Evolutionary conservation across 2,113 vertebrate species (phyloP).

Genomic region (Hemiprocne comata): DNA sequence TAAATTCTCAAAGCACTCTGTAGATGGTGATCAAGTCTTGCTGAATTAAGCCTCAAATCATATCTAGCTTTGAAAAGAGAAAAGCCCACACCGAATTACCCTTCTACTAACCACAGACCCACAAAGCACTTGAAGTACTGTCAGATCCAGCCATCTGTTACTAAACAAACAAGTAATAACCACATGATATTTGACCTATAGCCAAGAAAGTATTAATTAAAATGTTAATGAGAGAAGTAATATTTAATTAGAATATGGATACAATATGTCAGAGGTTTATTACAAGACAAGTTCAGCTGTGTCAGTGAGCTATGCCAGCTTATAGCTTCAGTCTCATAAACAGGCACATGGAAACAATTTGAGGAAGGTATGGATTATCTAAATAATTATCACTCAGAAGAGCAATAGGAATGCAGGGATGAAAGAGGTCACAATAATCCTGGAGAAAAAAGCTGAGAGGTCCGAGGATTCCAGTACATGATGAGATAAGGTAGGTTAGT

Average conservation of each 20-base stretch:
- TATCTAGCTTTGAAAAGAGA: background rate
- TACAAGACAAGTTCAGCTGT: background rate
- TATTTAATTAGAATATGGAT: background rate
- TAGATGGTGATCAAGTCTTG: background rate
- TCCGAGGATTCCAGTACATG: background rate
- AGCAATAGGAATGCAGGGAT: background rate
- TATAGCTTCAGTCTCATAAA: background rate
- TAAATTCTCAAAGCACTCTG: background rate
- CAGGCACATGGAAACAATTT: background rate
- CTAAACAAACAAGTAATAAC: background rate
- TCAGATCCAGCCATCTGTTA: background rate
- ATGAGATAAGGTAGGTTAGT: background rate
- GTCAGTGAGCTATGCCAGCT: background rate
- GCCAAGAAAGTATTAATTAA: background rate
- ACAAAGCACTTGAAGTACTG: background rate
- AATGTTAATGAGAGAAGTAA: background rate
- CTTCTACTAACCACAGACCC: background rate
- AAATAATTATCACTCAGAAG: background rate
- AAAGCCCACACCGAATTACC: background rate
- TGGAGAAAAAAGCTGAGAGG: background rate
- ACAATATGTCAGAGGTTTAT: background rate
- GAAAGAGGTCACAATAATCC: background rate
- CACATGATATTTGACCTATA: background rate
- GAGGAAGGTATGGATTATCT: background rate
- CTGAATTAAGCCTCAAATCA: background rate